Conservation (phyloP, 2,113 vertebrate species). For the Lipotes vexillifer region DNA sequence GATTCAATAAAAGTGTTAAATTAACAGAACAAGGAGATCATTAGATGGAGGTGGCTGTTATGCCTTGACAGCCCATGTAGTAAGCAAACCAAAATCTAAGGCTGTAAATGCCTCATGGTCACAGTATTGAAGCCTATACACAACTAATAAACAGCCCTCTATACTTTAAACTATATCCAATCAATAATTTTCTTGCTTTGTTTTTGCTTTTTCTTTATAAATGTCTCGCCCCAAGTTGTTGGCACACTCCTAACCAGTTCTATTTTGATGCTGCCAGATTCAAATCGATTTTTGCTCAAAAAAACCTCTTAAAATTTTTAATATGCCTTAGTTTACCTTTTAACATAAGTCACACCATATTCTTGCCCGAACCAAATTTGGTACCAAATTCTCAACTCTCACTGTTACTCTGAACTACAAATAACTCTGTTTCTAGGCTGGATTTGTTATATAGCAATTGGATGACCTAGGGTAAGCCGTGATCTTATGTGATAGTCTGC, state of each 20-base stretch:
- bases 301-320: neutral
- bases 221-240: neutral
- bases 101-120: neutral
- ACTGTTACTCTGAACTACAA: neutral
- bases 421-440: neutral
- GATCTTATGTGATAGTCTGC: neutral
- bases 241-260: neutral
- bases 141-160: neutral
- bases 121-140: neutral
- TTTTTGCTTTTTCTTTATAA: neutral
- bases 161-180: neutral
- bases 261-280: neutral
- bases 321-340: neutral
- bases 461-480: fast-evolving
- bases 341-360: neutral
- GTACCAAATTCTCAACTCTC: neutral
- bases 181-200: neutral
- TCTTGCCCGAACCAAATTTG: neutral
- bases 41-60: neutral
- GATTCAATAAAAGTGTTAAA: neutral
- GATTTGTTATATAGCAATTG: neutral
- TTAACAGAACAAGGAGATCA: neutral
- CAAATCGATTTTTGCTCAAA: neutral
- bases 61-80: neutral
- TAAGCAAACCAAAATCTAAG: neutral